Percentiles rank a stretch among this genome's conserved stretches.
These are phyloP conservation scores for Centropus bengalensis DNA, from an alignment of 2,113 vertebrate species.

Conservation along the genomic window DNA sequence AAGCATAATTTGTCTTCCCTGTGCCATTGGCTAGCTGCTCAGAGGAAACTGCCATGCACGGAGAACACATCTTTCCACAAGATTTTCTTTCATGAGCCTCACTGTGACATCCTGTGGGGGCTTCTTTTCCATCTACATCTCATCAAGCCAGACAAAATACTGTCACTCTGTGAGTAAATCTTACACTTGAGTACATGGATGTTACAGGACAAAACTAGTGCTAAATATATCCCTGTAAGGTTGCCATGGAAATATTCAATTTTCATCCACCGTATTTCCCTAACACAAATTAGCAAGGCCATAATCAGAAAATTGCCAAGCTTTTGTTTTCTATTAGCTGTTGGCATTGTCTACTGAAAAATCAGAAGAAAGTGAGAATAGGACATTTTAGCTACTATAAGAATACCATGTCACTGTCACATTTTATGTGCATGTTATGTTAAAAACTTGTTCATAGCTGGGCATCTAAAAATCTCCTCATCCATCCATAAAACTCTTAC, in stretches of 20 bases:
- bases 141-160: not conserved
- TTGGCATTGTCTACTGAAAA: not conserved
- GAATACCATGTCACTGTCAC: not conserved
- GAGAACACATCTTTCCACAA: not conserved
- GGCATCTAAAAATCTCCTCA: not conserved
- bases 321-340: not conserved
- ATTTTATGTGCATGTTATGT: not conserved
- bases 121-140: not conserved
- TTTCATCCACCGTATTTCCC: not conserved
- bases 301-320: not conserved
- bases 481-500: not conserved
- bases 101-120: not conserved
- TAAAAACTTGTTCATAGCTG: not conserved
- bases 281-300: not conserved
- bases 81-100: not conserved
- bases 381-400: not conserved
- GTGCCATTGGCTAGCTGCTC: not conserved
- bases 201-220: not conserved
- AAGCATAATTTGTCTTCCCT: not conserved
- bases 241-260: conserved; percentile 2
- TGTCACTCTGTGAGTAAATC: not conserved
- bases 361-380: not conserved
- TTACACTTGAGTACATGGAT: not conserved
- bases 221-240: not conserved
- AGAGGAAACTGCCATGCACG: not conserved